phyloP scores from a whole-genome alignment of 2,113 vertebrate species.

The Paratilapia polleni region DNA sequence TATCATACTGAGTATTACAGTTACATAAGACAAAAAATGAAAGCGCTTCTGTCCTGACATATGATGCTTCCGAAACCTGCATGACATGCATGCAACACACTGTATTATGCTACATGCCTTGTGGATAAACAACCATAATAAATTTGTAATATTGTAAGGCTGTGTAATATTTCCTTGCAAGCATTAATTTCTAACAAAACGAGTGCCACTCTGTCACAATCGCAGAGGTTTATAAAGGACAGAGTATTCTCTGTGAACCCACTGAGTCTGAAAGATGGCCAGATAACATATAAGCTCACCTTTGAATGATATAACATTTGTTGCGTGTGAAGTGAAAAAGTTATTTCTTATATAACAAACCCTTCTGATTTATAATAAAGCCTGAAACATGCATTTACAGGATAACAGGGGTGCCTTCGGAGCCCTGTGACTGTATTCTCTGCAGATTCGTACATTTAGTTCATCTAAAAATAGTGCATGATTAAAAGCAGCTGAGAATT shows the following conservation, averaged over 20 bases:
- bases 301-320: neutral
- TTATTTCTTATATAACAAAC: neutral
- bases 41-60: neutral
- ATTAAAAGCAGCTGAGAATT: slow-evolving; percentile 54
- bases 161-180: neutral
- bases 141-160: neutral
- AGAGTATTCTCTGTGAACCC: neutral
- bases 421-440: slow-evolving; percentile 19
- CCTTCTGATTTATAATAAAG: neutral
- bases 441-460: slow-evolving; percentile 52
- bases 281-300: neutral
- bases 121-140: neutral
- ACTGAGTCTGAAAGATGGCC: neutral
- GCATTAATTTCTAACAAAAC: neutral
- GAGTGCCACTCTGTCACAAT: neutral
- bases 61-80: neutral
- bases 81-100: neutral
- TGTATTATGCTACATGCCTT: neutral
- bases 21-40: neutral
- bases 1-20: neutral
- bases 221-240: neutral
- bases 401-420: neutral
- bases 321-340: neutral
- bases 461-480: slow-evolving; percentile 67
- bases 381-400: neutral